Evolutionary conservation across 2,797 vertebrate species (phyloP).

Genomic region (Manis pentadactyla): DNA sequence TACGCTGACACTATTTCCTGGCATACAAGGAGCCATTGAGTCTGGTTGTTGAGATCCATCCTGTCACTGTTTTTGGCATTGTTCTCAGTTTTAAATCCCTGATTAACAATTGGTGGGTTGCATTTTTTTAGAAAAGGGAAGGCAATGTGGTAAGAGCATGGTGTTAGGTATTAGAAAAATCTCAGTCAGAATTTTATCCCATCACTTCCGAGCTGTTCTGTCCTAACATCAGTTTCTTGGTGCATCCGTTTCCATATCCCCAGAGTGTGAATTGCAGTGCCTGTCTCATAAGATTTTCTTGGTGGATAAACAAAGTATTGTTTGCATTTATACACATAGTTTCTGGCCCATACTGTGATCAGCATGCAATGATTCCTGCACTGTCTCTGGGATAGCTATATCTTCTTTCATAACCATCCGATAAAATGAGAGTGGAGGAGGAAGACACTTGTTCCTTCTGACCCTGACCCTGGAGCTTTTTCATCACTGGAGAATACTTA

Average conservation of each 20-base stretch:
- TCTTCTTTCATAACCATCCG: not conserved
- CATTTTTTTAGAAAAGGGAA: not conserved
- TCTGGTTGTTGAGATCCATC: not conserved
- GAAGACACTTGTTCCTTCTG: not conserved
- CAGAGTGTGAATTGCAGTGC: not conserved
- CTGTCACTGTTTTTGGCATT: not conserved
- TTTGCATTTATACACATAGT: not conserved
- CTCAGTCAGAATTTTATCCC: not conserved
- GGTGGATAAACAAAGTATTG: not conserved
- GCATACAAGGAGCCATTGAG: not conserved
- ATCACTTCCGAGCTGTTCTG: not conserved
- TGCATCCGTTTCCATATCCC: not conserved
- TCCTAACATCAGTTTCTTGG: not conserved
- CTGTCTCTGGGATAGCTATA: not conserved
- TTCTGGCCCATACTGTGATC: not conserved
- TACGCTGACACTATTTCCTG: not conserved
- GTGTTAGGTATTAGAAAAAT: not conserved
- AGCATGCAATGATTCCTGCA: not conserved
- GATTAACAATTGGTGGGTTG: not conserved
- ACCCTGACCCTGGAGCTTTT: not conserved
- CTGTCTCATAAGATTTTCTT: not conserved
- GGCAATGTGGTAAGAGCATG: not conserved
- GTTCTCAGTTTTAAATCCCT: not conserved
- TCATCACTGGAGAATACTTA: not conserved
- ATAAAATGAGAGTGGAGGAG: not conserved